phyloP scores from a whole-genome alignment of 1,140 invertebrate species.

The Harpegnathos saltator region DNA sequence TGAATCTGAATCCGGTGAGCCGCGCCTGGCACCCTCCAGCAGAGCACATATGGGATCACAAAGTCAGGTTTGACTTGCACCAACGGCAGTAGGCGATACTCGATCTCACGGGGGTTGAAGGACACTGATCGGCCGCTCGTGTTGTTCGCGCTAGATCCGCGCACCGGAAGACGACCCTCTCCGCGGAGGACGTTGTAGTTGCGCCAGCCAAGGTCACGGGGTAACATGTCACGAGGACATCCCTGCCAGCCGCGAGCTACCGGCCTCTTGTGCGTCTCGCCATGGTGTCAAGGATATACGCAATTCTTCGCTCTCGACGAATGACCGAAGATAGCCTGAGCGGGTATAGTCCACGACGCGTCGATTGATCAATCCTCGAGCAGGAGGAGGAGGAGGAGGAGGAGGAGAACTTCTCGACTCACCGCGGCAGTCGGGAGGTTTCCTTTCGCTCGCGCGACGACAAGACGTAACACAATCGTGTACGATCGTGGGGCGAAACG shows the following conservation, averaged over 20 bases:
- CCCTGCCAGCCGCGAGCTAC: conserved; percentile 66
- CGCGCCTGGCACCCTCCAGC: conserved; percentile 77
- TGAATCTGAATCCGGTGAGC: conserved; percentile 71
- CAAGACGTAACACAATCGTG: neutral
- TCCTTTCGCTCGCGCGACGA: neutral
- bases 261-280: conserved; percentile 46
- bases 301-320: neutral
- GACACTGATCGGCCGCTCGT: conserved; percentile 62
- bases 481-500: neutral
- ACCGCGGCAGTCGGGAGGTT: neutral
- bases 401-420: neutral
- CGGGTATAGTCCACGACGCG: neutral
- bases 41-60: conserved; percentile 80
- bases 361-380: conserved; percentile 5
- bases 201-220: conserved; percentile 79
- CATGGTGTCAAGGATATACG: conserved; percentile 38
- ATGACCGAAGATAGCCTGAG: neutral
- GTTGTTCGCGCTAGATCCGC: conserved; percentile 65
- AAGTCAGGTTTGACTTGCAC: conserved; percentile 74
- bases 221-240: conserved; percentile 84
- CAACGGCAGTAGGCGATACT: conserved; percentile 75
- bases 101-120: conserved; percentile 64
- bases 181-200: conserved; percentile 77
- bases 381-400: neutral
- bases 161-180: conserved; percentile 71